These are phyloP conservation scores for Lepidotrigona ventralis DNA, from an alignment of 1,140 invertebrate species.

Conservation along the genomic window DNA sequence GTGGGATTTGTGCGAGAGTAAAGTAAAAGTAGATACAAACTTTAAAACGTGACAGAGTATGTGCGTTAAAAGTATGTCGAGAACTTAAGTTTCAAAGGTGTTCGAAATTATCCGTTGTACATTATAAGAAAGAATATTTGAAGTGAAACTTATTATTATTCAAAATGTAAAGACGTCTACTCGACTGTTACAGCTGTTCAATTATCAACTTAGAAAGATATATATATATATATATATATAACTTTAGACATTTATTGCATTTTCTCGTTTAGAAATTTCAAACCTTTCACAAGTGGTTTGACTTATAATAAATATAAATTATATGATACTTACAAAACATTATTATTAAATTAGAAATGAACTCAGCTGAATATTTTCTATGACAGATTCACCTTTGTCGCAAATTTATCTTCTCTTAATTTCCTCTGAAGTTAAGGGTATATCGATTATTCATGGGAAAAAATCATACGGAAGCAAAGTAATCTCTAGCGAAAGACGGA, in stretches of 20 bases:
- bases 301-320: too few relatives aligned
- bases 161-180: background rate
- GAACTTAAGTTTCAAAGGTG: background rate
- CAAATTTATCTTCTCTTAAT: background rate
- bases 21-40: background rate
- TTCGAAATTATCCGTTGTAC: background rate
- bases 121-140: background rate
- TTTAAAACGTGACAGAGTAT: background rate
- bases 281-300: background rate
- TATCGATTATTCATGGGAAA: background rate
- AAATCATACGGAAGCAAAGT: constrained; percentile 22
- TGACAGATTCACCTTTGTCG: background rate
- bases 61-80: background rate
- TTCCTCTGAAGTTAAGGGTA: background rate
- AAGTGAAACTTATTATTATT: too few relatives aligned
- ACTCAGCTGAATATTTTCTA: background rate
- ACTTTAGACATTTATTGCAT: background rate
- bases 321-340: background rate
- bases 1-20: background rate
- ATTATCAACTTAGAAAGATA: background rate
- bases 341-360: background rate
- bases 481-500: constrained; percentile 18
- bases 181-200: background rate
- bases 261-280: background rate
- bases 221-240: too few relatives aligned